Percentiles rank a stretch among this genome's conserved stretches.
Conservation (phyloP, 2,888 invertebrate species). For the Miltochrista miniata region DNA sequence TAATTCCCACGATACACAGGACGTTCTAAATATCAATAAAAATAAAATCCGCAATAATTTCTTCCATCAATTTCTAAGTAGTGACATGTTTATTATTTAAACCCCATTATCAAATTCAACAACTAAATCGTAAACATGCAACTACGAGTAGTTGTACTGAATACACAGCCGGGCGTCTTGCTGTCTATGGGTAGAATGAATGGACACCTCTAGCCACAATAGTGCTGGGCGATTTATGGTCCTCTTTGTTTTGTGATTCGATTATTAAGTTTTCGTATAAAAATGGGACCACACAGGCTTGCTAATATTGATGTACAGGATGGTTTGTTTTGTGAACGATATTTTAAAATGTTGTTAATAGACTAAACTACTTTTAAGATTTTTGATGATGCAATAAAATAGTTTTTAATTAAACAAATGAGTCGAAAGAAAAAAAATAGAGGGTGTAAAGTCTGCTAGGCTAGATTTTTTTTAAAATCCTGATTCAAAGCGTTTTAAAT, state of each 20-base stretch:
- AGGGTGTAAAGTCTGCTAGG: no score
- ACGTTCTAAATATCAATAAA: no score
- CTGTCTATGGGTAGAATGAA: conserved; percentile 52
- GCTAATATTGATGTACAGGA: conserved; percentile 52
- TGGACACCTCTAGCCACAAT: conserved; percentile 49
- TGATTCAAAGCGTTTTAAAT: no score
- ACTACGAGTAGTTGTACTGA: conserved; percentile 1
- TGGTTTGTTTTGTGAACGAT: conserved; percentile 20
- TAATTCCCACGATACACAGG: no score
- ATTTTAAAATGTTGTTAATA: background rate
- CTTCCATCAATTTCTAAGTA: background rate
- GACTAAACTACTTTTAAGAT: no score
- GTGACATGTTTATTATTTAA: conserved; percentile 8
- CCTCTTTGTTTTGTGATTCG: conserved; percentile 64
- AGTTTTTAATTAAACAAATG: no score
- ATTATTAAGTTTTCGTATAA: conserved; percentile 51
- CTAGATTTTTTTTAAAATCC: no score
- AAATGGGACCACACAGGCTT: conserved; percentile 67
- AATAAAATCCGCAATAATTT: background rate
- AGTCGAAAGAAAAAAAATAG: no score
- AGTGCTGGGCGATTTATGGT: conserved; percentile 66
- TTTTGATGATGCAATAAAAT: no score
- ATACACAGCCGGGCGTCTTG: conserved; percentile 36
- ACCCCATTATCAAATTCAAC: conserved; percentile 4
- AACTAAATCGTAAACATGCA: conserved; percentile 13